phyloP scores from a whole-genome alignment of 2,797 vertebrate species.

The Alcedo atthis region DNA sequence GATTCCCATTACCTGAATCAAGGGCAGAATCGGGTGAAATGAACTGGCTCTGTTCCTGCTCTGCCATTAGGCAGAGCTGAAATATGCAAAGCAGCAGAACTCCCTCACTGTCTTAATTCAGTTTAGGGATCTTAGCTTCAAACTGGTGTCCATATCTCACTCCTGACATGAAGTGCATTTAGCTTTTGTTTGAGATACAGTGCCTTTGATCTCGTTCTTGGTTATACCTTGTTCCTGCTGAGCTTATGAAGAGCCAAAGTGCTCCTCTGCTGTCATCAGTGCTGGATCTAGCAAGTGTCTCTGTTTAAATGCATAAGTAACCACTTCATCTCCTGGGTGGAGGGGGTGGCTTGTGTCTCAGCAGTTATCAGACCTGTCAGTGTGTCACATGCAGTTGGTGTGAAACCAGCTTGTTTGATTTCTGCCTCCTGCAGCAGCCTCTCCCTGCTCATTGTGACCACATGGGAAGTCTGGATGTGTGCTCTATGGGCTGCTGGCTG shows the following conservation, averaged over 20 bases:
- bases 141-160: background rate
- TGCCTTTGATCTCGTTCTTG: background rate
- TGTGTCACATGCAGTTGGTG: background rate
- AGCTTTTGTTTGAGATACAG: background rate
- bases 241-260: background rate
- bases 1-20: slow-evolving; percentile 49
- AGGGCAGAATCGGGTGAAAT: slow-evolving; percentile 17
- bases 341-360: background rate
- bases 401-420: background rate
- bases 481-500: background rate
- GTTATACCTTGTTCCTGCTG: background rate
- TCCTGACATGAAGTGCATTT: background rate
- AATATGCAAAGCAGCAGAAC: slow-evolving; percentile 47
- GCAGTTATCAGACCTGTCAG: background rate
- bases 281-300: background rate
- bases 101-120: slow-evolving; percentile 19
- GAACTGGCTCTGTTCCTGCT: slow-evolving; percentile 60
- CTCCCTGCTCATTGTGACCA: background rate
- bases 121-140: slow-evolving; percentile 38
- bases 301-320: background rate
- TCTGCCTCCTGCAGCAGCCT: background rate
- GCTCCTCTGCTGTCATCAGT: background rate
- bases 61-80: slow-evolving; percentile 68
- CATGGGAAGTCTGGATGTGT: background rate
- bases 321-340: background rate